Base-by-base conservation (phyloP, 2,888 invertebrate genomes). In the Drosophila greeni region DNA sequence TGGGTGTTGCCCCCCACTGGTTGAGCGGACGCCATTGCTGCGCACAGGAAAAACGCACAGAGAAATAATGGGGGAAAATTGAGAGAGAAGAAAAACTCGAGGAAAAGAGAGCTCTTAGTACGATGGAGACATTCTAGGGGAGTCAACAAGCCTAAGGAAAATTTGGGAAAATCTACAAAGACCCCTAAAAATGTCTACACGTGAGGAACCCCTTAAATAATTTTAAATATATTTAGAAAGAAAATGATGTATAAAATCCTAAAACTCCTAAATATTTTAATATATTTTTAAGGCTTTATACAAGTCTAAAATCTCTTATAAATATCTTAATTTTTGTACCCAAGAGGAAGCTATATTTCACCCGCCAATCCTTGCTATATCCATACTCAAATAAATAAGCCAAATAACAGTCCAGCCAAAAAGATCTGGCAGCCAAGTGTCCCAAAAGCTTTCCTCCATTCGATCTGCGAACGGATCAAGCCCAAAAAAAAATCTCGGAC, bases 11-110 rank as follows among this genome's bases (percentile, higher is more conserved):
- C 70, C 75, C 73, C 73, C 69, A 8, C 60, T 29, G 48, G 42
- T 34, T 34, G 59, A 57, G 45, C 56, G 48, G 53, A 47, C 61
- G 82, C 82, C 83, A 83, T 82, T 82, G 83, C 76, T 82, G 82
- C 82, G 82, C 82, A 83, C 62, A 75, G 52, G 48, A 74, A n/a
- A 12, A 60, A 56, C 59, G 31, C 56, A 45, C 56, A 56, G 59
- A 56, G 56, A 70, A 55, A 26, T 26, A 20, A 36, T 42, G 51
- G 20, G 59, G 66, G 48, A n/a, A 42, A 14, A 16, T 16, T 16
- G 66, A 49, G 65, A 66, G 56, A 16, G 47, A 11, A 14, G 16
- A 14, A 14, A 0, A 23, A 18, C 2, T n/a, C 34, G n/a, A 18
- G 12, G 18, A 9, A 37, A 5, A 34, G 58, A 53, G 49, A 45